phyloP scores from a whole-genome alignment of 2,113 vertebrate species.

The Atherinomorus stipes region DNA sequence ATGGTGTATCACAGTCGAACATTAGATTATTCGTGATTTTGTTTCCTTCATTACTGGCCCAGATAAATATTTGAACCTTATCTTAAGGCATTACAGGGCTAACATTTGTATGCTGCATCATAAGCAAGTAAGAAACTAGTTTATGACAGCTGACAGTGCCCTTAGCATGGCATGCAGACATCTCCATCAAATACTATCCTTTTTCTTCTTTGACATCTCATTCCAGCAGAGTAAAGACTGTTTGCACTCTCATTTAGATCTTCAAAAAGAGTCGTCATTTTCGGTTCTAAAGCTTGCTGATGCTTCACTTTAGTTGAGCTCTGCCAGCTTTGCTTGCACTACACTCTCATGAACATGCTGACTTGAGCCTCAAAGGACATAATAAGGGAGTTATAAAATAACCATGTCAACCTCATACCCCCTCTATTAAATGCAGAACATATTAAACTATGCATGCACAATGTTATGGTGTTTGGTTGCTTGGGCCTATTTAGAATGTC shows the following conservation, averaged over 20 bases:
- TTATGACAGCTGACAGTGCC: not conserved
- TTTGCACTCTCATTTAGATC: constrained; percentile 41
- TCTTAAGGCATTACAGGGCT: not conserved
- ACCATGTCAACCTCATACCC: constrained; percentile 31
- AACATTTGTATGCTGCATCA: not conserved
- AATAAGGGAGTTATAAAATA: constrained; percentile 39
- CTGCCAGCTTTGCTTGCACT: constrained; percentile 32
- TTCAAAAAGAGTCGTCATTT: constrained; percentile 18
- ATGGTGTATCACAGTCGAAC: not conserved
- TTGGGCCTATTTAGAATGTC: constrained; percentile 20
- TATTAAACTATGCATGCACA: constrained; percentile 30
- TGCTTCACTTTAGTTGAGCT: constrained; percentile 38
- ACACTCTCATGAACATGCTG: constrained; percentile 42
- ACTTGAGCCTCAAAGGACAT: constrained; percentile 46
- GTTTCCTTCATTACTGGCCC: not conserved
- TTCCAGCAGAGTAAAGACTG: constrained; percentile 32
- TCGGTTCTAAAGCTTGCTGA: constrained; percentile 38
- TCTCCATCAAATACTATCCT: constrained; percentile 16
- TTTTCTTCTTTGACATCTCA: constrained; percentile 32
- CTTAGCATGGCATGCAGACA: constrained; percentile 23
- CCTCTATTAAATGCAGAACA: constrained; percentile 25
- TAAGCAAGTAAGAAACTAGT: constrained; percentile 7
- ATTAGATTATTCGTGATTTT: no score
- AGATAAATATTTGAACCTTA: constrained; percentile 1
- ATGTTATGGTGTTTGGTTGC: constrained; percentile 27